A percentile compares a stretch with the other conserved stretches of the same genome.
Conservation (phyloP, 2,888 invertebrate species). For the Cynaeus angustus region DNA sequence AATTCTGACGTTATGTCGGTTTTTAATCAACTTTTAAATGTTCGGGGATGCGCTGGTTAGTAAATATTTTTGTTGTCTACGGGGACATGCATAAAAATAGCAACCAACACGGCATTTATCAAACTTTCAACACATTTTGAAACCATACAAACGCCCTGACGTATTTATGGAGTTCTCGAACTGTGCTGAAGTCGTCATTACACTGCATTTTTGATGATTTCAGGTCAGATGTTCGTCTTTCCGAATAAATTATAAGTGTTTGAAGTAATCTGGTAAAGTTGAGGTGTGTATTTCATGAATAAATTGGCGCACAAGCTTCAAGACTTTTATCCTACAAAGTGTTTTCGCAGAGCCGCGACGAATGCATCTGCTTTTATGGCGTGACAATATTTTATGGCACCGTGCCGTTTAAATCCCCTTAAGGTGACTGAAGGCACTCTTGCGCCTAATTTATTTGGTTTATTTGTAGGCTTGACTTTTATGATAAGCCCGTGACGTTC, state of each 20-base stretch:
- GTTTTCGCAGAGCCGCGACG: slow-evolving; percentile 12
- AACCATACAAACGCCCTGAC: too few species aligned
- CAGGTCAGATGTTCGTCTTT: not conserved
- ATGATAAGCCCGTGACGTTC: slow-evolving; percentile 36
- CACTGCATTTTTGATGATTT: not conserved
- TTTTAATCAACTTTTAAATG: too few species aligned
- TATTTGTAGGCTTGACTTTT: slow-evolving; percentile 34
- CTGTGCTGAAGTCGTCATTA: too few species aligned
- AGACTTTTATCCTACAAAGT: slow-evolving; percentile 35
- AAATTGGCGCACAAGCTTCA: slow-evolving; percentile 22
- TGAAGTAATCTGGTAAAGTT: slow-evolving; percentile 23
- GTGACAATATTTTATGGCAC: slow-evolving; percentile 29
- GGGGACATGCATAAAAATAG: too few species aligned
- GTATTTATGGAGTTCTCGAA: too few species aligned
- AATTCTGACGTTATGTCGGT: too few species aligned
- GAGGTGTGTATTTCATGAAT: slow-evolving; percentile 34
- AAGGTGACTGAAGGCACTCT: slow-evolving; percentile 33
- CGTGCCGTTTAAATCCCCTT: slow-evolving; percentile 26
- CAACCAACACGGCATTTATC: too few species aligned
- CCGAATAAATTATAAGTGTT: slow-evolving; percentile 22
- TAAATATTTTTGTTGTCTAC: too few species aligned
- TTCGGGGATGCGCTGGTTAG: too few species aligned
- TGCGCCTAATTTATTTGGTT: slow-evolving; percentile 27
- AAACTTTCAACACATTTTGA: too few species aligned
- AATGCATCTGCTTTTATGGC: slow-evolving; percentile 36